A percentile compares a stretch with the other conserved stretches of the same genome.
Conservation (phyloP, 2,113 vertebrate genomes). For the Hassar affinis region DNA sequence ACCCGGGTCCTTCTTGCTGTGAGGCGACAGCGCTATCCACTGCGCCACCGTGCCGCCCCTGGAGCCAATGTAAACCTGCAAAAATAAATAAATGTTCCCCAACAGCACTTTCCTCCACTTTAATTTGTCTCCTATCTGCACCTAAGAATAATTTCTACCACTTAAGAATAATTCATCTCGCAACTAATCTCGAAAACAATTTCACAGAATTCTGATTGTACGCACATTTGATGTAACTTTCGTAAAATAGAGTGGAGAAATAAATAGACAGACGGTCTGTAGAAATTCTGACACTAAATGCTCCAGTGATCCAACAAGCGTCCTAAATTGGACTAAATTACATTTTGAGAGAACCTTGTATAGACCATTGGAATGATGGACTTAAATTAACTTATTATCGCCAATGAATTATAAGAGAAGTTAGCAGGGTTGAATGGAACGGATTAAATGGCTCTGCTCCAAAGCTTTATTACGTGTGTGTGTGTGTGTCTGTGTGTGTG, state of each 20-base stretch:
- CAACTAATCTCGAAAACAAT: conserved; percentile 2
- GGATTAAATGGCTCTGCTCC: conserved; percentile 56
- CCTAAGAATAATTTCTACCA: background rate
- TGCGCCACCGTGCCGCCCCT: too few relatives aligned
- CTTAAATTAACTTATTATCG: conserved; percentile 49
- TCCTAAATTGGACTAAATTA: conserved; percentile 51
- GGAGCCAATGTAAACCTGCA: background rate
- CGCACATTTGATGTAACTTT: conserved; percentile 5
- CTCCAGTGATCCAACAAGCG: conserved; percentile 42
- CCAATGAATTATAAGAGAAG: conserved; percentile 55
- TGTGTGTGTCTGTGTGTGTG: conserved; percentile 1
- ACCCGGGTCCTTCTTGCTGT: too few relatives aligned
- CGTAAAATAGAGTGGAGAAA: conserved; percentile 1
- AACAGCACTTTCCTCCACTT: background rate
- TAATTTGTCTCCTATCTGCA: background rate
- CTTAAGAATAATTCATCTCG: conserved; percentile 3
- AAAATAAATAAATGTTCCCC: background rate
- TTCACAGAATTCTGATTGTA: background rate
- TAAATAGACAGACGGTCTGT: conserved; percentile 25
- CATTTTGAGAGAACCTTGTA: conserved; percentile 40
- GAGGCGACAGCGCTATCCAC: too few relatives aligned
- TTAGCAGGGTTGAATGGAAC: conserved; percentile 56
- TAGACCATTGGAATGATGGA: conserved; percentile 42
- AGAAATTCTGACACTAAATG: conserved; percentile 34
- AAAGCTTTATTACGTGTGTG: conserved; percentile 56